These are phyloP conservation scores for Schrankia costaestrigalis DNA, from an alignment of 2,888 invertebrate species.

Conservation along the genomic window DNA sequence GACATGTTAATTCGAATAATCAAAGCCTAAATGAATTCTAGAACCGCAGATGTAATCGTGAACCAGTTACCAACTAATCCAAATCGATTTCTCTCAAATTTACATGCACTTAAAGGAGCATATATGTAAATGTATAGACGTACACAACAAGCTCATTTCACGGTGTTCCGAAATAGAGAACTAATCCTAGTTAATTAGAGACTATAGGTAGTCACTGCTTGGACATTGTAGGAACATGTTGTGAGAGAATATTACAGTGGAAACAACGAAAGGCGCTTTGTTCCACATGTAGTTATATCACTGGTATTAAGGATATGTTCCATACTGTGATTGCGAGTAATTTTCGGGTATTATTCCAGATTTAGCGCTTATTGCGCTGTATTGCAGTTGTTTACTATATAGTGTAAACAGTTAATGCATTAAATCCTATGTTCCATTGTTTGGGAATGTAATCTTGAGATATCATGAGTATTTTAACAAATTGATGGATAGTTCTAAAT, in stretches of 20 bases:
- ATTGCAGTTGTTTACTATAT: too few species aligned
- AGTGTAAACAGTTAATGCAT: too few species aligned
- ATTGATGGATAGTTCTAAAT: too few species aligned
- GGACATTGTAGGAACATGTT: conserved; percentile 29
- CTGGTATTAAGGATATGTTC: too few species aligned
- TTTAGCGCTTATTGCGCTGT: too few species aligned
- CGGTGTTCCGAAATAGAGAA: conserved; percentile 41
- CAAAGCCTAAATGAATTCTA: conserved; percentile 20
- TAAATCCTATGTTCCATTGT: too few species aligned
- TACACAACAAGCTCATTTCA: conserved; percentile 43
- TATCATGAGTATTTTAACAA: too few species aligned
- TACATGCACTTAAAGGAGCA: conserved; percentile 20
- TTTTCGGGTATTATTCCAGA: too few species aligned
- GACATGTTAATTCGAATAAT: conserved; percentile 14
- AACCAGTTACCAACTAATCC: conserved; percentile 19
- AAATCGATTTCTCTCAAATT: conserved; percentile 22
- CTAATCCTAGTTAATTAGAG: conserved; percentile 61
- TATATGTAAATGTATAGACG: conserved; percentile 2
- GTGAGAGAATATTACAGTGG: conserved; percentile 38
- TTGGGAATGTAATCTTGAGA: too few species aligned
- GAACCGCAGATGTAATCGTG: conserved; percentile 22
- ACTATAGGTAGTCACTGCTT: conserved; percentile 32
- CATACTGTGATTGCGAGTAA: too few species aligned
- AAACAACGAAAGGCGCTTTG: conserved; percentile 23
- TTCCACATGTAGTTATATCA: too few species aligned